Evolutionary conservation across 2,888 invertebrate genomes (phyloP).

Genomic region (Meliscaeva auricollis): DNA sequence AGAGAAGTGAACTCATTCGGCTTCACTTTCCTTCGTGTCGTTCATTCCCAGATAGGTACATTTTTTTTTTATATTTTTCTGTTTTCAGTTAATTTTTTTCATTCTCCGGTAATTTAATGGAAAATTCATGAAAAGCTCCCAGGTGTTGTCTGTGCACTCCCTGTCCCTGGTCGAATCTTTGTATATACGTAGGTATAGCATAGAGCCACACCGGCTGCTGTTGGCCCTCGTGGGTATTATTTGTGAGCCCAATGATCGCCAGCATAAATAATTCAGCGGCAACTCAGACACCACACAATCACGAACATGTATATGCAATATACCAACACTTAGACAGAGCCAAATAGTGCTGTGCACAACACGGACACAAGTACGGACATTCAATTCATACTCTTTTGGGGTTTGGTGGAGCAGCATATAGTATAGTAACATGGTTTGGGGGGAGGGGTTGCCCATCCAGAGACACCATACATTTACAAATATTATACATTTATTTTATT

Average conservation of each 20-base stretch:
- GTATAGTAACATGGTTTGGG: no score
- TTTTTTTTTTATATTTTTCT: slow-evolving; percentile 31
- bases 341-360: slow-evolving; percentile 43
- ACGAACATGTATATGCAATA: not conserved
- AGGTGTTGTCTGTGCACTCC: slow-evolving; percentile 62
- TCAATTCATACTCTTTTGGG: slow-evolving; percentile 54
- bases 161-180: not conserved
- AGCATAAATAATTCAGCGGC: slow-evolving; percentile 73
- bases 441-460: no score
- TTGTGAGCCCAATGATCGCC: slow-evolving; percentile 70
- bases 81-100: slow-evolving; percentile 16
- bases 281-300: slow-evolving; percentile 41
- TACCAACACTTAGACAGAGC: slow-evolving; percentile 26
- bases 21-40: slow-evolving; percentile 43
- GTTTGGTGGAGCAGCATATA: slow-evolving; percentile 57
- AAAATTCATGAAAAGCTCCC: slow-evolving; percentile 75
- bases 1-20: slow-evolving; percentile 41
- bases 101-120: slow-evolving; percentile 53
- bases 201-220: slow-evolving; percentile 14
- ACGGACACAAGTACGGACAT: slow-evolving; percentile 43
- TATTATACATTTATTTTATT: slow-evolving; percentile 51
- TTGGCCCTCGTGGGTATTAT: slow-evolving; percentile 64
- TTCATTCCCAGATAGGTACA: slow-evolving; percentile 16
- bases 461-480: slow-evolving; percentile 46
- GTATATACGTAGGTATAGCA: not conserved